Percentiles rank a stretch among this genome's conserved stretches.
Evolutionary conservation across 30 jellyfish, hydroid and myxozoan species (phyloP).

Genomic region (Nemopilema nomurai): DNA sequence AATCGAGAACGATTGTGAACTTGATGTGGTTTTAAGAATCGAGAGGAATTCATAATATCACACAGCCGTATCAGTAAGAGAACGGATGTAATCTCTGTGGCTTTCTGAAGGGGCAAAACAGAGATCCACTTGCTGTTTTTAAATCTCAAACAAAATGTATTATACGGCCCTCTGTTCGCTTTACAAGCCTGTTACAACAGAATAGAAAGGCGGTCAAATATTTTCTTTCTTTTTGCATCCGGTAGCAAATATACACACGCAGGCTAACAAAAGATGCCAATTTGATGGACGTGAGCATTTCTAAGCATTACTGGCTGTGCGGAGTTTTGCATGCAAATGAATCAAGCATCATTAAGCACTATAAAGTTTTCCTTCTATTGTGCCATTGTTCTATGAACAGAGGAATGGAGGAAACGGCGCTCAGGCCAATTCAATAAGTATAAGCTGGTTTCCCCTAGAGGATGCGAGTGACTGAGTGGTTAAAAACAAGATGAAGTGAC

Average conservation of each 20-base stretch:
- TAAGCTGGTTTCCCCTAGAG: slow-evolving; percentile 75
- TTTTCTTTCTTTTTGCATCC: slow-evolving; percentile 76
- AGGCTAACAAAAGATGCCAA: slow-evolving; percentile 57
- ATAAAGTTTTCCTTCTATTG: slow-evolving; percentile 79
- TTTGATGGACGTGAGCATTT: slow-evolving; percentile 54
- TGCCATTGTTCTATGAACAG: slow-evolving; percentile 45
- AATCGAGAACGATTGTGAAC: neutral
- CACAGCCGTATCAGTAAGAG: slow-evolving; percentile 65
- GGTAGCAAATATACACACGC: slow-evolving; percentile 65
- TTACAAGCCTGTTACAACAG: slow-evolving; percentile 73
- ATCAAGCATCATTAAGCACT: slow-evolving; percentile 68
- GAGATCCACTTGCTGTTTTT: slow-evolving; percentile 54
- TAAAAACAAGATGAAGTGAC: slow-evolving; percentile 56
- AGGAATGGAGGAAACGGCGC: slow-evolving; percentile 82
- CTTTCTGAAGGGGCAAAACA: slow-evolving; percentile 55
- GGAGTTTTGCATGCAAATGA: slow-evolving; percentile 71
- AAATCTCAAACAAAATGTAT: slow-evolving; percentile 57
- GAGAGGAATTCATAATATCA: slow-evolving; percentile 53
- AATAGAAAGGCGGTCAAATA: slow-evolving; percentile 70
- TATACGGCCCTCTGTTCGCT: slow-evolving; percentile 42
- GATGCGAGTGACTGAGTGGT: slow-evolving; percentile 68
- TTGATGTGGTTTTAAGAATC: slow-evolving; percentile 46
- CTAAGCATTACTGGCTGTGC: slow-evolving; percentile 70
- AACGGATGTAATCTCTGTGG: slow-evolving; percentile 80
- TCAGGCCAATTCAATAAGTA: slow-evolving; percentile 71